phyloP scores from a whole-genome alignment of 2,113 vertebrate species.

The Macquaria australasica region DNA sequence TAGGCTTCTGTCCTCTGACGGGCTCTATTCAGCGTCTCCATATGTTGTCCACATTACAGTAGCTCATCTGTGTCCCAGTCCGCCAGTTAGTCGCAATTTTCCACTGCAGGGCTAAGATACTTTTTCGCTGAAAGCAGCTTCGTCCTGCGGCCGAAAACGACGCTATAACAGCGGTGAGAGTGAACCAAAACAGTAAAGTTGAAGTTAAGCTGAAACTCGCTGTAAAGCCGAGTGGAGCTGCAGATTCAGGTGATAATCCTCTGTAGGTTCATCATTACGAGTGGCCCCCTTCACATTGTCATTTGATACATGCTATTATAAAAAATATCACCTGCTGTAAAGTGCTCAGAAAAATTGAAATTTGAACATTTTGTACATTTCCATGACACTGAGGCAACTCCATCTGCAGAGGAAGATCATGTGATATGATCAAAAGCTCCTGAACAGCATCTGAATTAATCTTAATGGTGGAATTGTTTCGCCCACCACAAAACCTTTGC shows the following conservation, averaged over 20 bases:
- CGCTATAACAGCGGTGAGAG: background rate
- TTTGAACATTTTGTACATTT: background rate
- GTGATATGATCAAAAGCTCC: background rate
- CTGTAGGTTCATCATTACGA: too few species aligned
- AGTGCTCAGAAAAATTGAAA: too few species aligned
- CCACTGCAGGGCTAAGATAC: background rate
- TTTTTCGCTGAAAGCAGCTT: background rate
- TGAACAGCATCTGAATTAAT: background rate
- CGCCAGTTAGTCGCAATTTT: background rate
- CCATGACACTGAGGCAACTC: background rate
- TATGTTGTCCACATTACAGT: constrained; percentile 7
- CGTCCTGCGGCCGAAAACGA: background rate
- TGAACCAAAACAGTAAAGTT: background rate
- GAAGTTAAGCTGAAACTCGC: background rate
- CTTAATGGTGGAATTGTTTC: background rate
- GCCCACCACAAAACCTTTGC: background rate
- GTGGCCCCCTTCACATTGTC: too few species aligned
- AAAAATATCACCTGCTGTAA: too few species aligned
- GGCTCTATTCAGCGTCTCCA: constrained; percentile 17
- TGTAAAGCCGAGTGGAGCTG: background rate
- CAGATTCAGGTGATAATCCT: background rate
- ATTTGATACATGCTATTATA: too few species aligned
- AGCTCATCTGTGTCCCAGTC: constrained; percentile 10
- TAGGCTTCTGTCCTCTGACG: background rate
- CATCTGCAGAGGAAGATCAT: background rate